phyloP scores from a whole-genome alignment of 2,888 invertebrate genomes.

The Trissolcus brochymenae region DNA sequence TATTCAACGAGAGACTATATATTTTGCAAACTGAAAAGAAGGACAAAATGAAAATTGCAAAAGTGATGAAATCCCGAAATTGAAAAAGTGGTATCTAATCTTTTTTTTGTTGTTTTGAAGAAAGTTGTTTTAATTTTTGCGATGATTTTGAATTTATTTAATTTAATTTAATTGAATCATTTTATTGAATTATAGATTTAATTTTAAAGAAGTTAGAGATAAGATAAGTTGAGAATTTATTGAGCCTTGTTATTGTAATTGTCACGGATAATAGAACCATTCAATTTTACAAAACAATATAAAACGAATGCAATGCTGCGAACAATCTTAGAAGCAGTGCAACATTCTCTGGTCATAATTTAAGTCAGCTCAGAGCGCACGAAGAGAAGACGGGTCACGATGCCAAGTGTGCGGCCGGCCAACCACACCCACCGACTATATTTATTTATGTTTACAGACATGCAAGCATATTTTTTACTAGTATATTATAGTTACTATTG shows the following conservation, averaged over 20 bases:
- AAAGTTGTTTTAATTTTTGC: too few relatives aligned
- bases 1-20: constrained; percentile 25
- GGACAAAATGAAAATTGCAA: constrained; percentile 2
- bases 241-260: too few relatives aligned
- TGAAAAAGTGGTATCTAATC: too few relatives aligned
- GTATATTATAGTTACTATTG: constrained; percentile 63
- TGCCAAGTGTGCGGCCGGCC: constrained; percentile 70
- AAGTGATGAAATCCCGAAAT: too few relatives aligned
- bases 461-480: constrained; percentile 60
- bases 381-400: constrained; percentile 69
- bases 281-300: too few relatives aligned
- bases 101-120: too few relatives aligned
- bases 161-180: too few relatives aligned
- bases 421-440: constrained; percentile 69
- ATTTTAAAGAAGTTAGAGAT: too few relatives aligned
- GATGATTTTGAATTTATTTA: too few relatives aligned
- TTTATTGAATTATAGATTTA: too few relatives aligned
- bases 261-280: too few relatives aligned
- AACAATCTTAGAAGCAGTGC: constrained; percentile 57
- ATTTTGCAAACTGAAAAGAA: constrained; percentile 19
- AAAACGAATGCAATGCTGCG: constrained; percentile 49
- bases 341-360: constrained; percentile 65
- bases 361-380: constrained; percentile 64
- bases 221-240: too few relatives aligned
- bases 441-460: constrained; percentile 64